Evolutionary conservation across 2,797 vertebrate species (phyloP).

Genomic region (Cercopithecus hamlyni): DNA sequence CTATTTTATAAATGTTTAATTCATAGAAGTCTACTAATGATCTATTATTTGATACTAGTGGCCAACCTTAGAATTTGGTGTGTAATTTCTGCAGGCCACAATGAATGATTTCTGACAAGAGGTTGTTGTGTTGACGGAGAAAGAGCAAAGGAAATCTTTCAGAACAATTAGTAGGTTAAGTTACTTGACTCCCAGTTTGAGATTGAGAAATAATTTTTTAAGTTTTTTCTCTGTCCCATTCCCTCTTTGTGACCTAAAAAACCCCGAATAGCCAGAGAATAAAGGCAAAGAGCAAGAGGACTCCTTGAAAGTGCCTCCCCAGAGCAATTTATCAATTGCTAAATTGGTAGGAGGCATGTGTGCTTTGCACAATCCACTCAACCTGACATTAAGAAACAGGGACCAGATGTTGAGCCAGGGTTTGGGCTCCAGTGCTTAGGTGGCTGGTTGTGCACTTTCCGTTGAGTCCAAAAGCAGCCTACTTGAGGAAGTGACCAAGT

Average conservation of each 20-base stretch:
- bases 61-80: constrained; percentile 28
- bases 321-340: neutral
- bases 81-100: constrained; percentile 48
- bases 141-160: constrained; percentile 61
- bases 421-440: neutral
- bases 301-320: neutral
- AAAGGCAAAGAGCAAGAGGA: neutral
- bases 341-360: neutral
- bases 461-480: neutral
- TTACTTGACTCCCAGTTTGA: constrained; percentile 51
- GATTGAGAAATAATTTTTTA: neutral
- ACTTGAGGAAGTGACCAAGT: neutral
- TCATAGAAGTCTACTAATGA: constrained; percentile 61
- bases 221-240: neutral
- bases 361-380: neutral
- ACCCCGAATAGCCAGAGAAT: neutral
- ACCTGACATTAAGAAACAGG: neutral
- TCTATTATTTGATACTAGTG: constrained; percentile 70
- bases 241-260: constrained; percentile 14
- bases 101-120: constrained; percentile 69
- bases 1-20: constrained; percentile 62
- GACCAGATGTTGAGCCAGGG: neutral
- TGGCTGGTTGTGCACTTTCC: neutral
- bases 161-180: constrained; percentile 70
- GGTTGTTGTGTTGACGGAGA: constrained; percentile 47